phyloP scores from a whole-genome alignment of 1,140 invertebrate species.

The Lordiphosa collinella region DNA sequence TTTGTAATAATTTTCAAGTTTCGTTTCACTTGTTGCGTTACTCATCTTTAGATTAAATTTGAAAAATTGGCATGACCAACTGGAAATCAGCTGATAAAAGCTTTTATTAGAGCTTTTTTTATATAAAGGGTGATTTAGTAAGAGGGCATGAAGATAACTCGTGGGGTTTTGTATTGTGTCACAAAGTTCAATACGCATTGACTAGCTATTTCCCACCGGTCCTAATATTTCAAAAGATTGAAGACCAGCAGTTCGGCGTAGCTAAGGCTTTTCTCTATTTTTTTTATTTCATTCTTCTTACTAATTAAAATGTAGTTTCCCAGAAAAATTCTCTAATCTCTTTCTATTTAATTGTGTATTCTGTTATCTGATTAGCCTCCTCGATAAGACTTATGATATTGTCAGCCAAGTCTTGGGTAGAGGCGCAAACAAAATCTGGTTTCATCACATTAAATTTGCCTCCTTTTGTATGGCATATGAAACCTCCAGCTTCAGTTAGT shows the following conservation, averaged over 20 bases:
- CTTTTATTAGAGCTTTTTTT: constrained; percentile 2
- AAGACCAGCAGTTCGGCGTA: no score
- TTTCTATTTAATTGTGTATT: constrained; percentile 63
- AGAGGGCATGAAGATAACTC: no score
- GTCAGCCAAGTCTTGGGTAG: constrained; percentile 82
- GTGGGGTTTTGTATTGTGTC: no score
- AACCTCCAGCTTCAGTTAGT: constrained; percentile 87
- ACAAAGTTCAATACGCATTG: no score
- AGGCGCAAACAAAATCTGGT: constrained; percentile 83
- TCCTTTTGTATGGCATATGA: constrained; percentile 84
- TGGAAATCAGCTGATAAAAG: constrained; percentile 8
- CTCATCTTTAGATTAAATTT: constrained; percentile 16
- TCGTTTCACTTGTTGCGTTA: constrained; percentile 9
- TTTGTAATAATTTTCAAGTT: constrained; percentile 56
- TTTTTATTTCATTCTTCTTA: no score
- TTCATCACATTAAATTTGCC: constrained; percentile 84
- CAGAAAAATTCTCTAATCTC: not conserved
- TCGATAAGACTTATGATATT: constrained; percentile 81
- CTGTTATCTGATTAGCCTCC: constrained; percentile 73
- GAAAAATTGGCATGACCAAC: not conserved
- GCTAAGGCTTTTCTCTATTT: no score
- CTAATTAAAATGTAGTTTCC: no score
- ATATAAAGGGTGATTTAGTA: no score
- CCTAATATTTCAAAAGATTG: no score
- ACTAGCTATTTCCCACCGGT: no score